Conservation (phyloP, 2,113 vertebrate species). For the Tachycineta bicolor region DNA sequence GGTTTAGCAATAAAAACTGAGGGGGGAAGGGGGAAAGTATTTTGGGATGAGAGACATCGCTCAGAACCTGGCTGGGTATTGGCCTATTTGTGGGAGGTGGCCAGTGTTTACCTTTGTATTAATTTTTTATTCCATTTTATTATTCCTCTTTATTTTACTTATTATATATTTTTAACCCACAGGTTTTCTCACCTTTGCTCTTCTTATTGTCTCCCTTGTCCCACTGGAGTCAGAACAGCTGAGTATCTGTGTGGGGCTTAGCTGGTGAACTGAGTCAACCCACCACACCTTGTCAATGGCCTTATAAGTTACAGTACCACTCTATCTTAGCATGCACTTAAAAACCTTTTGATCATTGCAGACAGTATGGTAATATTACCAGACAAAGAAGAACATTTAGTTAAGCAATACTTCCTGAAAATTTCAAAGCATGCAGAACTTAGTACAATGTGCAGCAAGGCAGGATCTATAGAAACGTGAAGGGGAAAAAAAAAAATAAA, state of each 20-base stretch:
- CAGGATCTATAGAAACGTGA: neutral
- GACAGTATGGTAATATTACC: neutral
- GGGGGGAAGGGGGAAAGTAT: fast-evolving
- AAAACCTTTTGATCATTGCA: neutral
- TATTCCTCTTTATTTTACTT: neutral
- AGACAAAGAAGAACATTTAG: neutral
- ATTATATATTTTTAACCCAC: neutral
- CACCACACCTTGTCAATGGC: neutral
- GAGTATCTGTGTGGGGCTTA: neutral
- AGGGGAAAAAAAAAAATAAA: neutral
- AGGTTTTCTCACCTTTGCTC: neutral
- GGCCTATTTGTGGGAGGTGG: neutral
- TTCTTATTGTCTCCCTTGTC: neutral
- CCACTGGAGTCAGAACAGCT: neutral
- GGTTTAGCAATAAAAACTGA: neutral
- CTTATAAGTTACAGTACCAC: neutral
- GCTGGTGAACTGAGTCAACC: neutral
- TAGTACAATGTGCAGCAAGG: neutral
- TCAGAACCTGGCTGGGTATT: neutral
- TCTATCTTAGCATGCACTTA: neutral
- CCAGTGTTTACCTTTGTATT: neutral
- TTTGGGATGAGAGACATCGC: neutral
- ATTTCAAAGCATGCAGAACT: neutral
- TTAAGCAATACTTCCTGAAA: neutral
- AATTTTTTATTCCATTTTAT: neutral